Evolutionary conservation across 1,140 invertebrate genomes (phyloP).

Genomic region (Trissolcus basalis): DNA sequence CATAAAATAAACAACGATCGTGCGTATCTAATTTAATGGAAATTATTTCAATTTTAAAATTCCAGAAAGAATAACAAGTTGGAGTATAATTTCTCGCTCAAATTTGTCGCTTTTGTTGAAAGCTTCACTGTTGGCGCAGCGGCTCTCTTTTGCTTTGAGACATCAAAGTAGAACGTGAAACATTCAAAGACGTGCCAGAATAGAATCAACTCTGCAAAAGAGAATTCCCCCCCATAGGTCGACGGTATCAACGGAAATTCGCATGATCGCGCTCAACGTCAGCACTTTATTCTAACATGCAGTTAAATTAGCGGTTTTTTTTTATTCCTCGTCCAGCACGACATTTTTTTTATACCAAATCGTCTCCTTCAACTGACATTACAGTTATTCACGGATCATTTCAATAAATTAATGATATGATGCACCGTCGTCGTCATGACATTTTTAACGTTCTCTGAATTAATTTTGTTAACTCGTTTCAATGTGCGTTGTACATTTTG

Average conservation of each 20-base stretch:
- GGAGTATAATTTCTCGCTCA: slow-evolving; percentile 35
- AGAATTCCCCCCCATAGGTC: slow-evolving; percentile 29
- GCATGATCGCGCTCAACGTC: slow-evolving; percentile 34
- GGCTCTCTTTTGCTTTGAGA: slow-evolving; percentile 20
- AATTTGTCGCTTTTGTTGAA: slow-evolving; percentile 32
- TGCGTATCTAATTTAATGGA: too few species aligned
- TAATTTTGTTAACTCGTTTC: too few species aligned
- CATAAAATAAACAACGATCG: too few species aligned
- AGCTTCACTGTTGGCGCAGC: slow-evolving; percentile 14
- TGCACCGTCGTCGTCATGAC: too few species aligned
- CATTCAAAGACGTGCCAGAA: slow-evolving; percentile 50
- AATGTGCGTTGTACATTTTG: too few species aligned
- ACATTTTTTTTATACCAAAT: slow-evolving; percentile 14
- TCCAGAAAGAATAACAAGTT: too few species aligned
- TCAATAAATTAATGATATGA: too few species aligned
- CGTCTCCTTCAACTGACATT: slow-evolving; percentile 18
- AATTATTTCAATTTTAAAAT: too few species aligned
- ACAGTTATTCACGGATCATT: not conserved
- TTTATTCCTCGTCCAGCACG: slow-evolving; percentile 4
- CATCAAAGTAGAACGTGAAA: slow-evolving; percentile 56
- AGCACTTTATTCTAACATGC: slow-evolving; percentile 12
- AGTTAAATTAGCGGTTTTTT: slow-evolving; percentile 29
- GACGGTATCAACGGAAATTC: slow-evolving; percentile 47
- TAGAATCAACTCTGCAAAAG: slow-evolving; percentile 38
- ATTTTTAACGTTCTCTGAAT: too few species aligned